A percentile compares a stretch with the other conserved stretches of the same genome.
Evolutionary conservation across 2,888 invertebrate genomes (phyloP).

Genomic region (Cepaea hortensis): DNA sequence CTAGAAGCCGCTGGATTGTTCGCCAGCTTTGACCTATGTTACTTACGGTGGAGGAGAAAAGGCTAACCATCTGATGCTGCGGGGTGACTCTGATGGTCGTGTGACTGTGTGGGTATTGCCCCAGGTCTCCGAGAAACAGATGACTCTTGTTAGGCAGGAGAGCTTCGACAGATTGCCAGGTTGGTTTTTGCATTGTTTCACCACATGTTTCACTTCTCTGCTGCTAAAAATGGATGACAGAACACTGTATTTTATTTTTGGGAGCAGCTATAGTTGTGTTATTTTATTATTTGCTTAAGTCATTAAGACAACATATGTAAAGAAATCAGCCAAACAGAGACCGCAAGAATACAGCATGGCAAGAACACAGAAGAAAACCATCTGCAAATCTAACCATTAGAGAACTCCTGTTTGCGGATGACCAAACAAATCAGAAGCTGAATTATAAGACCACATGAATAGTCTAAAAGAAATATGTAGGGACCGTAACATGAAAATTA

Average conservation of each 20-base stretch:
- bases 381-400: too few relatives aligned
- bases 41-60: constrained; percentile 81
- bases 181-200: constrained; percentile 54
- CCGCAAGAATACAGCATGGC: too few relatives aligned
- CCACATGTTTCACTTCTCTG: background rate
- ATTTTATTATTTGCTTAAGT: background rate
- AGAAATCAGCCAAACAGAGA: too few relatives aligned
- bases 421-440: too few relatives aligned
- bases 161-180: constrained; percentile 78
- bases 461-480: too few relatives aligned
- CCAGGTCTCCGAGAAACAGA: constrained; percentile 84
- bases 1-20: constrained; percentile 83
- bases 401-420: too few relatives aligned
- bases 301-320: background rate
- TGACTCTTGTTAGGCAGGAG: constrained; percentile 81
- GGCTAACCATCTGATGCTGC: constrained; percentile 81
- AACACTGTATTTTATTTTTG: background rate
- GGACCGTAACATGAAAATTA: too few relatives aligned
- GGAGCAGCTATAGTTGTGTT: background rate
- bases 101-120: constrained; percentile 93
- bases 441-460: too few relatives aligned
- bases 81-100: constrained; percentile 94
- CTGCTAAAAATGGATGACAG: background rate
- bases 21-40: constrained; percentile 90
- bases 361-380: too few relatives aligned